Evolutionary conservation across 1,140 invertebrate genomes (phyloP), one percentile per base, ranked within the genome.

Genomic region (Aradophagus sp.): DNA sequence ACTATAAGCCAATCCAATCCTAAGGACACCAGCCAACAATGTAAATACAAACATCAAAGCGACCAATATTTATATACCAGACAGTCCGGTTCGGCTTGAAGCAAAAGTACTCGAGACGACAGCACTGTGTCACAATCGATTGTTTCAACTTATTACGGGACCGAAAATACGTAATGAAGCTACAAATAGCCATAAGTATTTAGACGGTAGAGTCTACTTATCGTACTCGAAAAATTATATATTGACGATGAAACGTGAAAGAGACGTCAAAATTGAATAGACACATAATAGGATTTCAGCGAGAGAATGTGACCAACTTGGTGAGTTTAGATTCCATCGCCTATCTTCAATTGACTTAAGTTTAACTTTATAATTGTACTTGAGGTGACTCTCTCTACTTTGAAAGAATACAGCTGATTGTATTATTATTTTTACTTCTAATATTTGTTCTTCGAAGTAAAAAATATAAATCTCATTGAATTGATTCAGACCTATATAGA

Each of bases 121-220:
- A n/a, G 15, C 27, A 2, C 17, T n/a, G 20, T 39, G 36, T 8
- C 19, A 36, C 42, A 15, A 63, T 15, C 63, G 61, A 61, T 20
- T 71, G 63, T 68, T 71, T 71, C 63, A 59, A 59, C 67, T 68
- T 71, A 68, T 68, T 68, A 71, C 58, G 58, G 62, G 72, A 78
- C 74, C 77, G 69, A 73, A 75, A 77, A 78, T 78, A 78, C 77
- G 77, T 78, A 77, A 74, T 74, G 73, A 71, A 69, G 58, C 53
- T 75, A 68, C 59, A 73, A 75, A 73, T 75, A 75, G 63, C 53
- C 50, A 75, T 75, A 68, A 75, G 68, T 75, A 75, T 68, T 75
- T 75, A 75, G 63, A 61, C 59, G 62, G 35, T 71, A 74, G 53
- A 67, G 56, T 65, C 44, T 56, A 44, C 56, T 68, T 66, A 59